Percentiles rank a stretch among this genome's conserved stretches.
These are phyloP conservation scores for Ennomos fuscantarius DNA, from an alignment of 2,888 invertebrate genomes.

Conservation along the genomic window DNA sequence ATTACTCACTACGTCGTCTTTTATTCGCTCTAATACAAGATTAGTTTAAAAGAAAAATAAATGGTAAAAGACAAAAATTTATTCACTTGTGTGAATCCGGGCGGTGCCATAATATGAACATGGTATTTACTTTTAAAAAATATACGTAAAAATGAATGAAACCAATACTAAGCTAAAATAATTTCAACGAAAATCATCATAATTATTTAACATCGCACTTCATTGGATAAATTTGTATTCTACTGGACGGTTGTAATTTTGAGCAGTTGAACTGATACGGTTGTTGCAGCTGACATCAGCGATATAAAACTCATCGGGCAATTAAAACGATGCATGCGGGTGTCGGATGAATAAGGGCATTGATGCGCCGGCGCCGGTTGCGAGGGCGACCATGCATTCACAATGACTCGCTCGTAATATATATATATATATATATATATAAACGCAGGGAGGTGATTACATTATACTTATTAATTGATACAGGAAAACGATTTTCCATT, in stretches of 20 bases:
- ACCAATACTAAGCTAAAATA: too few species aligned
- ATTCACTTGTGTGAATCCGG: too few species aligned
- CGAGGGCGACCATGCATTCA: constrained; percentile 48
- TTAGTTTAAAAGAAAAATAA: too few species aligned
- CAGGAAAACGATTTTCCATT: too few species aligned
- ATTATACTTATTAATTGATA: constrained; percentile 10
- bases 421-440: too few species aligned
- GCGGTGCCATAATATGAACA: too few species aligned
- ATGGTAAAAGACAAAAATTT: too few species aligned
- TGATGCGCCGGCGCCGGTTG: constrained; percentile 55
- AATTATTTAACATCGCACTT: background rate
- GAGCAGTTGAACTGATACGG: constrained; percentile 33
- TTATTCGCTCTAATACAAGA: too few species aligned
- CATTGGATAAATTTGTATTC: constrained; percentile 3
- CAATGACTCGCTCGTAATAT: constrained; percentile 32
- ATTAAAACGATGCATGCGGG: constrained; percentile 69
- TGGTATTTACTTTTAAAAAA: too few species aligned
- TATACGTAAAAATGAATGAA: too few species aligned
- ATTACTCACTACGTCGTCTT: too few species aligned
- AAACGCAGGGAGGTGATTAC: constrained; percentile 26
- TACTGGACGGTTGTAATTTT: constrained; percentile 22
- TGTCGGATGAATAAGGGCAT: constrained; percentile 62
- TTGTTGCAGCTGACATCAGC: constrained; percentile 45
- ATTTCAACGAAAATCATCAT: too few species aligned
- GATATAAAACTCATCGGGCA: constrained; percentile 57